Conservation (phyloP, 2,113 vertebrate genomes). For the Fulmarus glacialis region DNA sequence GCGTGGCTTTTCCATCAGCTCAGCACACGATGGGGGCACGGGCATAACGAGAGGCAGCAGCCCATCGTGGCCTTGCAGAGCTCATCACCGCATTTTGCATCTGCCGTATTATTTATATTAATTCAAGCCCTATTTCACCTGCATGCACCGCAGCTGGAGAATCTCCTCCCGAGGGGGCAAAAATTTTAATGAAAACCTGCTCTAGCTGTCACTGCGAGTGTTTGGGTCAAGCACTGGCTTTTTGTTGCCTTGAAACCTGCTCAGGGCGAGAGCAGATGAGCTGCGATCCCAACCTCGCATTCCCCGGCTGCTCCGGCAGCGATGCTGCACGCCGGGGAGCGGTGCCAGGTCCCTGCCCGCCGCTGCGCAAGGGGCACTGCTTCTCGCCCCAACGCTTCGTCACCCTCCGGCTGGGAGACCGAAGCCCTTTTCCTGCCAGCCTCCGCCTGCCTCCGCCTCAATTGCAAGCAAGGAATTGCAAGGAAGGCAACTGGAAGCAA, state of each 20-base stretch:
- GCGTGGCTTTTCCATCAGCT: neutral
- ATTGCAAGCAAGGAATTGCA: too few species aligned
- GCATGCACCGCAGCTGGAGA: neutral
- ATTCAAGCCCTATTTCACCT: neutral
- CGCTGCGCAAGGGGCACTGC: rapidly evolving
- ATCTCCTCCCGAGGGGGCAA: neutral
- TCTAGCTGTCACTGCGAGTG: neutral
- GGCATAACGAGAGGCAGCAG: neutral
- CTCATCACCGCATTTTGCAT: neutral
- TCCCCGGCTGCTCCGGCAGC: neutral
- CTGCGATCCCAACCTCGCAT: neutral
- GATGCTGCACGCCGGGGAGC: neutral
- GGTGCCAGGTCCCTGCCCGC: neutral
- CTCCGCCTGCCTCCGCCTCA: neutral
- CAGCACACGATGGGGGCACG: neutral
- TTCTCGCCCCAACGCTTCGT: neutral
- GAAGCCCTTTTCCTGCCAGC: neutral
- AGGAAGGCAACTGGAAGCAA: neutral
- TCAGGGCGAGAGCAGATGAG: neutral
- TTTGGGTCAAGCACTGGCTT: neutral
- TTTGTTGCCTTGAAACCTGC: neutral
- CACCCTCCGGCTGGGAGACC: neutral
- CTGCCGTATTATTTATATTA: neutral
- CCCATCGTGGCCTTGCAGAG: neutral
- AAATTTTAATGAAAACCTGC: neutral